These are phyloP conservation scores for Catharus ustulatus DNA, from an alignment of 2,797 vertebrate genomes.

Conservation along the genomic window DNA sequence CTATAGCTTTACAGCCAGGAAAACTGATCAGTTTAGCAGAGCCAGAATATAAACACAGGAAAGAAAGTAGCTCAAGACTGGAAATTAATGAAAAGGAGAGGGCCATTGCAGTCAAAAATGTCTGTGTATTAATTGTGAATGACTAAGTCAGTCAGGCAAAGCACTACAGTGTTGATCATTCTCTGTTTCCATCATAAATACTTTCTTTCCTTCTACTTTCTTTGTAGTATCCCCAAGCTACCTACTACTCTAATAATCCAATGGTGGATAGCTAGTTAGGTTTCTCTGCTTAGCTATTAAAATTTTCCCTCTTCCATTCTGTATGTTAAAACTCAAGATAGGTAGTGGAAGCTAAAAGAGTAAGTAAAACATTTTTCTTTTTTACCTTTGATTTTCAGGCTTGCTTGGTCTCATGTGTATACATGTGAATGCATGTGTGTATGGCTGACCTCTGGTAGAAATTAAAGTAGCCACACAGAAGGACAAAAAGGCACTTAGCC, in stretches of 20 bases:
- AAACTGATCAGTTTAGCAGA: background rate
- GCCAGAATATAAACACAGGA: background rate
- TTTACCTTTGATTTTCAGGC: background rate
- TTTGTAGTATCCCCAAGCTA: background rate
- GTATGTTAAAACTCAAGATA: background rate
- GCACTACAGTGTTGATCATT: background rate
- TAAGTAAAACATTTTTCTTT: background rate
- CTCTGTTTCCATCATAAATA: background rate
- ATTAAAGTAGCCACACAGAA: conserved; percentile 65
- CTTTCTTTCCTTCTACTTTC: background rate
- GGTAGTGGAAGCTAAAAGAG: background rate
- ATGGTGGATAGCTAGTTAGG: background rate
- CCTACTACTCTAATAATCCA: background rate
- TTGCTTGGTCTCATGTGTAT: background rate
- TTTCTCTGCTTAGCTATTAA: background rate
- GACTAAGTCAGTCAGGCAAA: background rate
- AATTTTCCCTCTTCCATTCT: background rate
- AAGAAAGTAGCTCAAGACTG: background rate
- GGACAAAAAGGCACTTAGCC: conserved; percentile 48
- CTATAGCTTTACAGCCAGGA: background rate
- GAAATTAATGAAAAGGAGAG: background rate
- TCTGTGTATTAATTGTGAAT: background rate
- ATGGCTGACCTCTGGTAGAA: conserved; percentile 45
- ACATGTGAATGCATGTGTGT: background rate
- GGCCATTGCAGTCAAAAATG: background rate